phyloP scores from a whole-genome alignment of 2,888 invertebrate species.

The Ichneumoninae sp. region DNA sequence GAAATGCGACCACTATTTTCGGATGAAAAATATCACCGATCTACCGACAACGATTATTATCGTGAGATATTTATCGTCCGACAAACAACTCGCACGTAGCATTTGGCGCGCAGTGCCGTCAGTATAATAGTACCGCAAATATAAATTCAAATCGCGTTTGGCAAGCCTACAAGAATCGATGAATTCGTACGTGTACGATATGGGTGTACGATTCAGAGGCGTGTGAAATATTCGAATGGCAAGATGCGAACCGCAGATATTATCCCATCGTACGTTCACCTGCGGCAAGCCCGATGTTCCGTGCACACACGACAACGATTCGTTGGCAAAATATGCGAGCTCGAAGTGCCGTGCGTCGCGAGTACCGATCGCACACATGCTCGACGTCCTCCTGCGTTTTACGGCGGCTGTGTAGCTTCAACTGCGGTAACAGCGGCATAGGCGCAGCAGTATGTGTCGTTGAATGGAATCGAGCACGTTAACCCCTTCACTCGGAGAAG shows the following conservation, averaged over 20 bases:
- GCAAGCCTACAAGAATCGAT: slow-evolving; percentile 57
- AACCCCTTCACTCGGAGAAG: neutral
- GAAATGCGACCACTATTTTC: neutral
- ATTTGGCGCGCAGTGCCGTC: neutral
- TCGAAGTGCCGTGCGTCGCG: slow-evolving; percentile 8
- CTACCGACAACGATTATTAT: neutral
- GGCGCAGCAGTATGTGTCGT: neutral
- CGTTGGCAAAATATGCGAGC: slow-evolving; percentile 16
- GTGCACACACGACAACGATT: slow-evolving; percentile 3
- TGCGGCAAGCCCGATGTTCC: neutral
- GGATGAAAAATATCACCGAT: neutral
- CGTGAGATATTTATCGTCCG: slow-evolving; percentile 21
- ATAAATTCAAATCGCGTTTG: slow-evolving; percentile 51
- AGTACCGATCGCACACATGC: neutral
- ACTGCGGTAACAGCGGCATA: neutral
- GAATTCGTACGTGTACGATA: slow-evolving; percentile 40
- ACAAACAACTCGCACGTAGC: neutral
- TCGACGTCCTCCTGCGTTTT: neutral
- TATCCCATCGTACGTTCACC: slow-evolving; percentile 51
- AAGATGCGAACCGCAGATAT: slow-evolving; percentile 53
- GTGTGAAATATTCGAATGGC: slow-evolving; percentile 55
- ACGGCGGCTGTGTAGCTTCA: neutral
- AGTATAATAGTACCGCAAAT: neutral
- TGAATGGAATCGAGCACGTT: neutral
- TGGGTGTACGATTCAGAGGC: slow-evolving; percentile 20